Evolutionary conservation across 2,113 vertebrate genomes (phyloP).

Genomic region (Seriola aureovittata): DNA sequence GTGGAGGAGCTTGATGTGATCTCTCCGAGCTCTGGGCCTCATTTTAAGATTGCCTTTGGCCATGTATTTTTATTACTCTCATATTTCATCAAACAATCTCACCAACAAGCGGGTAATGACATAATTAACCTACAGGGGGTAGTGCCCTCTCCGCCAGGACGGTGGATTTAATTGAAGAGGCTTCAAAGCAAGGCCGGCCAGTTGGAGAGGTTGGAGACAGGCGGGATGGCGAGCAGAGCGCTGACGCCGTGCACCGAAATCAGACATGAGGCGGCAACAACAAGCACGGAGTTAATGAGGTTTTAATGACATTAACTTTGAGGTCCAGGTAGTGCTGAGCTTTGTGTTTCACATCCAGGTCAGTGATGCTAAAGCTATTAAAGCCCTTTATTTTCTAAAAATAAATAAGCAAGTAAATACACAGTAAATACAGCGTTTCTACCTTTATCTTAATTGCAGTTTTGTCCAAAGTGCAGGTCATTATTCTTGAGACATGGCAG

Average conservation of each 20-base stretch:
- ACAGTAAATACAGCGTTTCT: neutral
- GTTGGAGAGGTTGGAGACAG: slow-evolving; percentile 33
- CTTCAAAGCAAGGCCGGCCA: slow-evolving; percentile 46
- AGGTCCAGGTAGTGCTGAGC: slow-evolving; percentile 52
- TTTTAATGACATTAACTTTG: slow-evolving; percentile 58
- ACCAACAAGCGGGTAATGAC: slow-evolving; percentile 79
- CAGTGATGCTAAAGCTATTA: neutral
- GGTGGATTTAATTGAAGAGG: slow-evolving; percentile 61
- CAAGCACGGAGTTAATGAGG: slow-evolving; percentile 49
- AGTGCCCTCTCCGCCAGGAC: slow-evolving; percentile 35
- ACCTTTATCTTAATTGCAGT: neutral
- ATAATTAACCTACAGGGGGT: slow-evolving; percentile 80
- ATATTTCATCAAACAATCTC: slow-evolving; percentile 84
- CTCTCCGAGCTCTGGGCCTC: slow-evolving; percentile 56
- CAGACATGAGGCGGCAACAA: slow-evolving; percentile 11
- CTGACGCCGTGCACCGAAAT: neutral
- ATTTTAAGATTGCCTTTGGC: slow-evolving; percentile 74
- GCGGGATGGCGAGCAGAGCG: neutral
- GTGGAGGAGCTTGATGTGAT: slow-evolving; percentile 26
- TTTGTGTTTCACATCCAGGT: slow-evolving; percentile 46
- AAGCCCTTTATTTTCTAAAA: neutral
- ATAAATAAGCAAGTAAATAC: neutral
- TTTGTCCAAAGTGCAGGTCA: neutral
- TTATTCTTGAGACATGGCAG: slow-evolving; percentile 3
- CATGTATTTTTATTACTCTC: slow-evolving; percentile 79